Evolutionary conservation across 2,797 vertebrate species (phyloP), one percentile per base, ranked within the genome.

Genomic region (Ficedula albicollis): DNA sequence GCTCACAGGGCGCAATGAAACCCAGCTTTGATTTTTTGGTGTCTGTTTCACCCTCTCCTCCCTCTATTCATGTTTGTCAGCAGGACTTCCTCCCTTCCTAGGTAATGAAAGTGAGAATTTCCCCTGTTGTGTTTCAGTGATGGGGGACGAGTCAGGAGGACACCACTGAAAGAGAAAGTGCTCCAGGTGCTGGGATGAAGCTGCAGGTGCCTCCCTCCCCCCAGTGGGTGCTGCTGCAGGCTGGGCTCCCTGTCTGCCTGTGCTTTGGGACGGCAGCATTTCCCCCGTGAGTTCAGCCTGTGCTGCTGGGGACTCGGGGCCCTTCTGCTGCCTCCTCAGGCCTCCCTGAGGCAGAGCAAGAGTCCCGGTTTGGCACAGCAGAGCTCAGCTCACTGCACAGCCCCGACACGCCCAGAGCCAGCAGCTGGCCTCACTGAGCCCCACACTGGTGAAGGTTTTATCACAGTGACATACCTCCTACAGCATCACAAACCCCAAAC

Each of bases 211-310:
- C 32, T 72, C 36, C 51, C n/a, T 68, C 38, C 90, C 32, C 41
- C 32, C 32, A 0, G 0, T 18, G 3, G 1, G 5, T 49, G 46
- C 39, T 38, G 59, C 66, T 8, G 1, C 52, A 14, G 64, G 22
- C 68, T 86, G 60, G 54, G 55, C 6, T 48, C 13, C 70, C 18
- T 22, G 10, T 34, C 34, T 34, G 34, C 34, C n/a, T 34, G 41
- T 41, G 41, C 41, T 16, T 34, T 34, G 34, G 34, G 34, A 34
- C n/a, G n/a, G 43, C 43, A 43, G 43, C 43, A 43, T 19, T 19
- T 43, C 43, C 43, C 18, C 43, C 19, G 41, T 9, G 43, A 9
- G 43, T 43, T 10, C 43, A 43, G 43, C 43, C 43, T 20, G 19
- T 5, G 10, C 43, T 44, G 43, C 43, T 20, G 43, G 21, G 44